Conservation (phyloP, 30 jellyfish, hydroid and myxozoan species). For the Phacellophora camtschatica region DNA sequence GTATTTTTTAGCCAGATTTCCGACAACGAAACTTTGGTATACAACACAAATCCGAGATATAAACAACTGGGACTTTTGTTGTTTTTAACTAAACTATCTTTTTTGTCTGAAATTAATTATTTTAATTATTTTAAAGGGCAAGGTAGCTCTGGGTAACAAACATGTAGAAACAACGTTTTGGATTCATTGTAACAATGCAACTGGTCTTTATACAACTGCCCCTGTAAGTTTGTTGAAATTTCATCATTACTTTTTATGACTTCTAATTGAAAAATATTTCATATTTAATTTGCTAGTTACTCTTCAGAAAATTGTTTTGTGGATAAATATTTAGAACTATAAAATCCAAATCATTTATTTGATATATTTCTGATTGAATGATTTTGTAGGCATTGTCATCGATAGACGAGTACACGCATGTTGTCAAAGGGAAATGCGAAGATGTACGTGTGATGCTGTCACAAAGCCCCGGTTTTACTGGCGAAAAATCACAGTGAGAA, state of each 20-base stretch:
- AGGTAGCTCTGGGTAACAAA: slow-evolving; percentile 89
- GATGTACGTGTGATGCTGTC: slow-evolving; percentile 90
- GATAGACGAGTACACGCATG: slow-evolving; percentile 79
- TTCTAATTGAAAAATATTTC: too few relatives aligned
- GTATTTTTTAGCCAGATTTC: too few relatives aligned
- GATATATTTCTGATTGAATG: too few relatives aligned
- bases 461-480: slow-evolving; percentile 83
- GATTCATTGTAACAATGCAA: slow-evolving; percentile 88
- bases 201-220: slow-evolving; percentile 73
- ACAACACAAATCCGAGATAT: too few relatives aligned
- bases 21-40: too few relatives aligned
- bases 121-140: slow-evolving; percentile 72
- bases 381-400: slow-evolving; percentile 81
- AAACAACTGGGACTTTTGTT: too few relatives aligned
- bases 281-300: not conserved
- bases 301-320: too few relatives aligned
- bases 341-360: too few relatives aligned
- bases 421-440: slow-evolving; percentile 75
- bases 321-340: too few relatives aligned
- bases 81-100: too few relatives aligned
- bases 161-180: slow-evolving; percentile 90
- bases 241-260: not conserved
- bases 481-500: slow-evolving; percentile 78
- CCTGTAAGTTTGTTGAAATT: slow-evolving; percentile 13
- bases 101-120: too few relatives aligned